These are phyloP conservation scores for Herminia tarsipennalis DNA, from an alignment of 2,888 invertebrate genomes.

Conservation along the genomic window DNA sequence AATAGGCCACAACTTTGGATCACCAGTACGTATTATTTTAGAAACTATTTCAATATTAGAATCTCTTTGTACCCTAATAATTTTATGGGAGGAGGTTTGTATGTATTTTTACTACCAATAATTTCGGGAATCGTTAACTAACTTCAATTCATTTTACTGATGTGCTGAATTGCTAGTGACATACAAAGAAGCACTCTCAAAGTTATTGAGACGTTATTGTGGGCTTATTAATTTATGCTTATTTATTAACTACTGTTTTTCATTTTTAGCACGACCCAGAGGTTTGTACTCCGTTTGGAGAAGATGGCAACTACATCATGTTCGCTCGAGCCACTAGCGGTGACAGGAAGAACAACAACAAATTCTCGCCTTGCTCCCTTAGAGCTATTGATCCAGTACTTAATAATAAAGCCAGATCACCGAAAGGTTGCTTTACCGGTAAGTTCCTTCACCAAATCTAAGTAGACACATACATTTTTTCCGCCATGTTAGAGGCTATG, in stretches of 20 bases:
- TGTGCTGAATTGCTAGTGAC: too few relatives aligned
- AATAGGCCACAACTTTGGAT: constrained; percentile 99
- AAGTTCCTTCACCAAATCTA: too few relatives aligned
- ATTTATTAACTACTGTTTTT: too few relatives aligned
- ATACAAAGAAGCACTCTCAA: background rate
- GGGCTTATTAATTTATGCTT: too few relatives aligned
- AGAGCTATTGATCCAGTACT: constrained; percentile 96
- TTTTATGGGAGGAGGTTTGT: background rate
- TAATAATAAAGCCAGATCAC: constrained; percentile 95
- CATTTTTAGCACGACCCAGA: constrained; percentile 95
- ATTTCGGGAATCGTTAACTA: background rate
- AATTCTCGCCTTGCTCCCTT: constrained; percentile 97
- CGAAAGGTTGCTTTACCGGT: constrained; percentile 97
- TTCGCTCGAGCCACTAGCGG: constrained; percentile 99
- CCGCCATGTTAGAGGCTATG: too few relatives aligned
- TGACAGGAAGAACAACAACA: constrained; percentile 98
- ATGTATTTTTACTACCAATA: too few relatives aligned
- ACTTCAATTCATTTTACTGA: too few relatives aligned
- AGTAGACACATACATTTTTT: too few relatives aligned
- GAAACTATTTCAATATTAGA: too few relatives aligned
- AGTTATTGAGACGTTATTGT: too few relatives aligned
- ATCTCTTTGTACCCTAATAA: background rate
- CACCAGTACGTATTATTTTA: constrained; percentile 91
- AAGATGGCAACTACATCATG: constrained; percentile 99
- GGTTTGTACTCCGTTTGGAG: constrained; percentile 96